phyloP scores from a whole-genome alignment of 1,140 invertebrate species.

The Aradophagus sp. region DNA sequence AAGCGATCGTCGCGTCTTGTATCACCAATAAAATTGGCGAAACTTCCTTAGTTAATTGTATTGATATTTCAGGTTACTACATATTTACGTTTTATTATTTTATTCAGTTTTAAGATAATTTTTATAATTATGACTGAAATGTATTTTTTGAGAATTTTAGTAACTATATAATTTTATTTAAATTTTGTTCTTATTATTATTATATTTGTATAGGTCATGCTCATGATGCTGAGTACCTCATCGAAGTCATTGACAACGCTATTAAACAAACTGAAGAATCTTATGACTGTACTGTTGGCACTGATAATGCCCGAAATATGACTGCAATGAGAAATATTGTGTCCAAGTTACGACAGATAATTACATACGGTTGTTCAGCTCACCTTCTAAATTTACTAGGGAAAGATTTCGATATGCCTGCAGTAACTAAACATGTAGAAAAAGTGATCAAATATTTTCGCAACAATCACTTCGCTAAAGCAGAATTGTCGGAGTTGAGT shows the following conservation, averaged over 20 bases:
- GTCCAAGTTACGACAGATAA: neutral
- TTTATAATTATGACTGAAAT: neutral
- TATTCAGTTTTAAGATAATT: neutral
- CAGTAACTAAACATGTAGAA: slow-evolving; percentile 9
- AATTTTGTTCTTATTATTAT: too few species aligned
- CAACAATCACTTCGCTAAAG: slow-evolving; percentile 19
- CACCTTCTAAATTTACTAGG: slow-evolving; percentile 8
- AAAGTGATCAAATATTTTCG: slow-evolving; percentile 22
- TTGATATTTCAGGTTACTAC: slow-evolving; percentile 19
- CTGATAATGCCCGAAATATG: neutral
- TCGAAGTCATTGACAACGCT: neutral
- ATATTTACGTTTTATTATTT: neutral
- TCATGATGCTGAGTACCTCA: slow-evolving; percentile 7
- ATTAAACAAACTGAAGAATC: slow-evolving; percentile 1
- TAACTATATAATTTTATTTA: neutral
- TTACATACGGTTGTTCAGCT: slow-evolving; percentile 17
- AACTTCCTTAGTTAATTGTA: slow-evolving; percentile 5
- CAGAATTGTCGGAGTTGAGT: slow-evolving; percentile 5
- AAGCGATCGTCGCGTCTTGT: slow-evolving; percentile 7
- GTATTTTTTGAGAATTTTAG: neutral
- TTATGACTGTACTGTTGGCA: slow-evolving; percentile 2
- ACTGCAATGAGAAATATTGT: slow-evolving; percentile 1
- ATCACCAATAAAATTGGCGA: slow-evolving; percentile 3
- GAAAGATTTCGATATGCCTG: slow-evolving; percentile 18
- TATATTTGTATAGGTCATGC: slow-evolving; percentile 3